Evolutionary conservation across 1,140 invertebrate genomes (phyloP).

Genomic region (Diorhabda carinulata): DNA sequence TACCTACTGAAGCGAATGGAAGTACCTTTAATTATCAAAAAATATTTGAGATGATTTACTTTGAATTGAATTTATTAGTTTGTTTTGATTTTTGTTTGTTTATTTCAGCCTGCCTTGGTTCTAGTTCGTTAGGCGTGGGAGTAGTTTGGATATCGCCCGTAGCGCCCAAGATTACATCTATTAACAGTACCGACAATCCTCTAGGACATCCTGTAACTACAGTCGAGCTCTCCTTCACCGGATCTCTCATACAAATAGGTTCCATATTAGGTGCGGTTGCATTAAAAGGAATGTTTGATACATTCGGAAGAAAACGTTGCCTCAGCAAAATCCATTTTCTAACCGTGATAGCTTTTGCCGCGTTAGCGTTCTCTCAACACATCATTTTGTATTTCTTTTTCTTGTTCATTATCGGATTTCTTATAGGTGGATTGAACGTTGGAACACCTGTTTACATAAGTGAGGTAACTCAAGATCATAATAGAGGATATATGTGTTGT

Average conservation of each 20-base stretch:
- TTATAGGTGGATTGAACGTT: too few species aligned
- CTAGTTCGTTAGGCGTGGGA: not conserved
- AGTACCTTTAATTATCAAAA: too few species aligned
- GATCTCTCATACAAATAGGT: not conserved
- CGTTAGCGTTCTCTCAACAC: not conserved
- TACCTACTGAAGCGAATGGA: too few species aligned
- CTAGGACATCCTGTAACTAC: not conserved
- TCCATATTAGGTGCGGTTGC: not conserved
- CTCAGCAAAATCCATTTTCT: not conserved
- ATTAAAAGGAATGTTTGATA: not conserved
- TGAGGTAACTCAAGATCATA: slow-evolving; percentile 49
- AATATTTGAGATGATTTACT: too few species aligned
- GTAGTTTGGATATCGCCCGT: not conserved
- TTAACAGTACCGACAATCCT: not conserved
- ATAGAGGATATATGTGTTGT: slow-evolving; percentile 50
- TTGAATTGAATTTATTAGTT: too few species aligned
- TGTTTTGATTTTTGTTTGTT: too few species aligned
- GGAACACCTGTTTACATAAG: slow-evolving; percentile 47
- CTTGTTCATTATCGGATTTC: too few species aligned
- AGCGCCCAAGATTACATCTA: not conserved
- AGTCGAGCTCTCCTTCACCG: not conserved
- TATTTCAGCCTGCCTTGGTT: too few species aligned
- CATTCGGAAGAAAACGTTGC: not conserved
- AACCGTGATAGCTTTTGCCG: not conserved
- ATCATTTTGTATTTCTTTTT: not conserved